Percentiles rank a stretch among this genome's conserved stretches.
phyloP scores from a whole-genome alignment of 2,888 invertebrate species.

The Melanostoma mellinum region DNA sequence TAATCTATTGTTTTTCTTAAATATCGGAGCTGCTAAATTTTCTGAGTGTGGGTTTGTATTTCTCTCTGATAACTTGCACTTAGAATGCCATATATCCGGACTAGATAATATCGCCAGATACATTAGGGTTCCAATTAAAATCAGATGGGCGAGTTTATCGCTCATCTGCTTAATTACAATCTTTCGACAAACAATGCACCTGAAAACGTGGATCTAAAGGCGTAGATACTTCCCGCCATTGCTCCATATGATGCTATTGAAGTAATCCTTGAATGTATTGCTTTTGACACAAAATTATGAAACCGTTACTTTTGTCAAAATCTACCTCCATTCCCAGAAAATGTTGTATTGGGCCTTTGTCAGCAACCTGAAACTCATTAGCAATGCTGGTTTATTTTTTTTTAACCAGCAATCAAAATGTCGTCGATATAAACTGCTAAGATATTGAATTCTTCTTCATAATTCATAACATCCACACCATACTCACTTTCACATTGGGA shows the following conservation, averaged over 20 bases:
- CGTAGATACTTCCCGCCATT: conserved; percentile 6
- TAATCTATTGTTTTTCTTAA: too few relatives aligned
- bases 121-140: background rate
- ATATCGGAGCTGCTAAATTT: too few relatives aligned
- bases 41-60: too few relatives aligned
- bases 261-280: background rate
- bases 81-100: too few relatives aligned
- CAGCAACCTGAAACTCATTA: conserved; percentile 28
- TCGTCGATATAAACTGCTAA: conserved; percentile 49
- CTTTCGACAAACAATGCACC: background rate
- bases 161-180: background rate
- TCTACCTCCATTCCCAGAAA: conserved; percentile 29
- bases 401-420: conserved; percentile 44
- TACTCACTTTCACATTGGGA: conserved; percentile 20
- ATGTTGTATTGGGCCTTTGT: conserved; percentile 39
- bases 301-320: background rate
- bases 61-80: too few relatives aligned
- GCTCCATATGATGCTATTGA: background rate
- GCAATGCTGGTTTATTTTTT: conserved; percentile 12
- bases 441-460: conserved; percentile 15
- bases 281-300: background rate
- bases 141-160: too few relatives aligned
- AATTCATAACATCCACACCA: conserved; percentile 24
- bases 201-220: conserved; percentile 1
- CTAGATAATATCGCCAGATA: background rate